phyloP scores from a whole-genome alignment of 2,888 invertebrate species.

The Andrena flavipes region DNA sequence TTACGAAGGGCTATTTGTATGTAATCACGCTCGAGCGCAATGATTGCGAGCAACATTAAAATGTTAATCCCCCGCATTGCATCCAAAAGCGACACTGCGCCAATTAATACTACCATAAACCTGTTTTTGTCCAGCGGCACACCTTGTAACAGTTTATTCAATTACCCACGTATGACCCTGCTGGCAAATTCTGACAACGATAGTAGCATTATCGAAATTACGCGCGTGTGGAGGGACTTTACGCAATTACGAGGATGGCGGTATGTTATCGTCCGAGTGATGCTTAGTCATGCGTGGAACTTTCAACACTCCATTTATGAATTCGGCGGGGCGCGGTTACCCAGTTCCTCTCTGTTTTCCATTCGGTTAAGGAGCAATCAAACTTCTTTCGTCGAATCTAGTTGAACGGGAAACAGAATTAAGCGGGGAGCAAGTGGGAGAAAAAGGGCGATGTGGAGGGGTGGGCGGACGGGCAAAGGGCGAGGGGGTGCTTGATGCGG shows the following conservation, averaged over 20 bases:
- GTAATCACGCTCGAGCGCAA: background rate
- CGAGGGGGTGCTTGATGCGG: constrained; percentile 16
- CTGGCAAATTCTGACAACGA: too few species aligned
- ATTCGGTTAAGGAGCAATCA: constrained; percentile 5
- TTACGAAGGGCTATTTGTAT: background rate
- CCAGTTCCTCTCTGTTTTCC: constrained; percentile 1
- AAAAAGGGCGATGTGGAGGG: background rate
- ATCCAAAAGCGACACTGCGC: background rate
- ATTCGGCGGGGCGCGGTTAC: background rate
- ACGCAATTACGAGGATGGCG: background rate
- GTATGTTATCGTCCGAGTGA: background rate
- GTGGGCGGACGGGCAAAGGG: background rate
- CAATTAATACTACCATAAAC: background rate
- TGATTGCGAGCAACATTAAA: background rate
- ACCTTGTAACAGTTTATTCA: background rate
- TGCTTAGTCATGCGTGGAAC: background rate
- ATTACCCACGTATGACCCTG: background rate
- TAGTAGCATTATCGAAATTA: background rate
- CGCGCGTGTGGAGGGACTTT: background rate
- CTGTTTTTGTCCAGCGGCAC: background rate
- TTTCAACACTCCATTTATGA: background rate
- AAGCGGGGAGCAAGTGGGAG: background rate
- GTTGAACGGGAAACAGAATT: background rate
- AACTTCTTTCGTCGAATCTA: constrained; percentile 2
- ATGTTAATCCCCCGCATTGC: constrained; percentile 12